Evolutionary conservation across 2,797 vertebrate species (phyloP).

Genomic region (Leucoraja ocellata): DNA sequence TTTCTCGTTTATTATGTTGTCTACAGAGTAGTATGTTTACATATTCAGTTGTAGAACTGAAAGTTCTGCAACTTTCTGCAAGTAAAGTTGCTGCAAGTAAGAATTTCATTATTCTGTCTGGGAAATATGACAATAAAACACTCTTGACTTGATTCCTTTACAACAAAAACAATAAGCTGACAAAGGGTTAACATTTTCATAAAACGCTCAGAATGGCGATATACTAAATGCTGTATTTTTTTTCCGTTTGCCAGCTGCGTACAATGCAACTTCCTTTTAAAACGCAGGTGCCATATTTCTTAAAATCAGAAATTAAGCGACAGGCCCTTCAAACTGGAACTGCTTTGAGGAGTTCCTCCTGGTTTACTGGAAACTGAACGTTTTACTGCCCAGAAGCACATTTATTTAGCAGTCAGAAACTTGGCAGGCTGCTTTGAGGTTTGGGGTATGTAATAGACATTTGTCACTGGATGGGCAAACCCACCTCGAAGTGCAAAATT

Average conservation of each 20-base stretch:
- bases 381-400: constrained; percentile 10
- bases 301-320: constrained; percentile 8
- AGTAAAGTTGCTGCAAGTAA: too few relatives aligned
- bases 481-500: neutral
- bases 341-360: constrained; percentile 35
- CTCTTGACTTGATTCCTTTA: neutral
- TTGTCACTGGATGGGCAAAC: constrained; percentile 4
- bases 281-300: constrained; percentile 34
- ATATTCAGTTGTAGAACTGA: too few relatives aligned
- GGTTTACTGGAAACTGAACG: constrained; percentile 31
- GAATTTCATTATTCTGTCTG: too few relatives aligned
- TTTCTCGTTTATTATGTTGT: too few relatives aligned
- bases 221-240: neutral
- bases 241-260: constrained; percentile 19
- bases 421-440: constrained; percentile 21
- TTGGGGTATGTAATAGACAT: neutral
- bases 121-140: too few relatives aligned
- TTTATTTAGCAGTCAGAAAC: constrained; percentile 29
- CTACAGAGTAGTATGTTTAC: too few relatives aligned
- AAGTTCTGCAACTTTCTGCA: too few relatives aligned
- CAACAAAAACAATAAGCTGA: neutral
- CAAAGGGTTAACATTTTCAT: constrained; percentile 23
- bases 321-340: constrained; percentile 34
- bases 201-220: neutral
- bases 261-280: constrained; percentile 35